Evolutionary conservation across 1,140 invertebrate species (phyloP).

Genomic region (Drosophila bipectinata): DNA sequence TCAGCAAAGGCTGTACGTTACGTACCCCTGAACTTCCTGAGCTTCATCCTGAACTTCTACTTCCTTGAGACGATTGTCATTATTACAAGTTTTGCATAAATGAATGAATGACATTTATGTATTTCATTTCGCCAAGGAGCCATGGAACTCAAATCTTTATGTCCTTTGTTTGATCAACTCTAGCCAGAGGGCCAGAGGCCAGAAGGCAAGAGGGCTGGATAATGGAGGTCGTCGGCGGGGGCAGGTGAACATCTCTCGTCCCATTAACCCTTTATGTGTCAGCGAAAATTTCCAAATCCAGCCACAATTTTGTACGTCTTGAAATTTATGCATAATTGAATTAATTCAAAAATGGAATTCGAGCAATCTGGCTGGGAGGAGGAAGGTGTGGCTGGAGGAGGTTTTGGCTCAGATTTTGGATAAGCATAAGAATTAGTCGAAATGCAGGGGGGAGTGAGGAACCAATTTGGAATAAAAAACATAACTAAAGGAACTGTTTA

Average conservation of each 20-base stretch:
- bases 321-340: conserved; percentile 65
- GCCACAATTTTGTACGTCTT: conserved; percentile 54
- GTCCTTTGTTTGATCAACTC: conserved; percentile 73
- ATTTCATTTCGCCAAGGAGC: conserved; percentile 63
- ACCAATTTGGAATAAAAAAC: no score
- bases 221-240: neutral
- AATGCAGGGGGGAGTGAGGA: neutral
- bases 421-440: neutral
- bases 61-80: conserved; percentile 60
- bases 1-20: conserved; percentile 29
- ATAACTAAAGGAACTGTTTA: no score
- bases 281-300: conserved; percentile 59
- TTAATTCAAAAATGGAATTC: conserved; percentile 59
- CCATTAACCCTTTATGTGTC: conserved; percentile 59
- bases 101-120: conserved; percentile 74
- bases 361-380: neutral
- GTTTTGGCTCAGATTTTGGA: neutral
- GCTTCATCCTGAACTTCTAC: conserved; percentile 25
- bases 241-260: conserved; percentile 26
- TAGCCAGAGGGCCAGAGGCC: neutral
- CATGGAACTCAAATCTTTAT: conserved; percentile 50
- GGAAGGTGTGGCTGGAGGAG: neutral
- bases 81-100: conserved; percentile 82
- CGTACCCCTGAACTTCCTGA: no score
- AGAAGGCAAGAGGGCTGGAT: neutral